These are phyloP conservation scores for Cheilosia pagana DNA, from an alignment of 2,888 invertebrate species.

Conservation along the genomic window DNA sequence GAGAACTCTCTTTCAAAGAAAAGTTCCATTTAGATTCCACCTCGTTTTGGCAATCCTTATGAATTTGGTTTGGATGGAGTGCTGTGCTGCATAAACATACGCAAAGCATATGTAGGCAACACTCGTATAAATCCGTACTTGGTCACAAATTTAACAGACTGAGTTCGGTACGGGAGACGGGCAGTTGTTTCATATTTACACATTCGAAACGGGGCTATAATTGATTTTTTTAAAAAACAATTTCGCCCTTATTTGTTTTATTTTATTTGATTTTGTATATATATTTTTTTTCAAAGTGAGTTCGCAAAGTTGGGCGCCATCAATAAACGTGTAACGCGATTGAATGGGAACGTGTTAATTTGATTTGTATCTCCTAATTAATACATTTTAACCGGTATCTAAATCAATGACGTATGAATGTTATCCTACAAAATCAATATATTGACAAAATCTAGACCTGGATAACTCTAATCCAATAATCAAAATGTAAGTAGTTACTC, in stretches of 20 bases:
- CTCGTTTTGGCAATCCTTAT: too few relatives aligned
- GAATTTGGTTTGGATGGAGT: too few relatives aligned
- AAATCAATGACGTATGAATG: slow-evolving; percentile 10
- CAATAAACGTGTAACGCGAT: slow-evolving; percentile 1
- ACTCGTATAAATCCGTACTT: slow-evolving; percentile 5
- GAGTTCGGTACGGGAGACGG: slow-evolving; percentile 58
- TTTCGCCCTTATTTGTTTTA: slow-evolving; percentile 6
- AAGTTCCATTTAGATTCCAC: background rate
- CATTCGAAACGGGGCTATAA: slow-evolving; percentile 40
- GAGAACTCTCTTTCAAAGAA: background rate
- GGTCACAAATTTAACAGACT: slow-evolving; percentile 49
- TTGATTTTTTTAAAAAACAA: slow-evolving; percentile 38
- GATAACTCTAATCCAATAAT: background rate
- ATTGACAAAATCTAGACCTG: slow-evolving; percentile 9
- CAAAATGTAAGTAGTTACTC: slow-evolving; percentile 44
- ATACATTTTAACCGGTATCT: slow-evolving; percentile 27
- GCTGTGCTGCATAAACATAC: too few relatives aligned
- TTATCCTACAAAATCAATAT: slow-evolving; percentile 23
- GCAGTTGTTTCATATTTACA: slow-evolving; percentile 43
- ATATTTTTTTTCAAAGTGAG: slow-evolving; percentile 34
- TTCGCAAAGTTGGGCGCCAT: background rate
- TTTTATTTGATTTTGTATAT: background rate
- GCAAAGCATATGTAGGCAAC: too few relatives aligned
- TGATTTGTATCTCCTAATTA: slow-evolving; percentile 23
- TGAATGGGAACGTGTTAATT: slow-evolving; percentile 26